These are phyloP conservation scores for Hyperoodon ampullatus DNA, from an alignment of 2,113 vertebrate species.

Conservation along the genomic window DNA sequence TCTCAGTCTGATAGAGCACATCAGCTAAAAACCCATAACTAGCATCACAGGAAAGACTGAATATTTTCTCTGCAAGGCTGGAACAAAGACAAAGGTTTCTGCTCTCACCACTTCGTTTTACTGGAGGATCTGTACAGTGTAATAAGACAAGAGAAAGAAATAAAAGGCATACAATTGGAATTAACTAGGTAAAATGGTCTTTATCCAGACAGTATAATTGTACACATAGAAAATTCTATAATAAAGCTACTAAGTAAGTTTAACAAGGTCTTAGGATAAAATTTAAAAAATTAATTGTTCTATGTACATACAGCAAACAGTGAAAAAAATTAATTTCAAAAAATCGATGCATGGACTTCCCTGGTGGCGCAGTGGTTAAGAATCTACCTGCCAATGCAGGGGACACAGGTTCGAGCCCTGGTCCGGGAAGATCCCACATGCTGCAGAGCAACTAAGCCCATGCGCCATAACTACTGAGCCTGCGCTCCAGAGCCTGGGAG, in stretches of 20 bases:
- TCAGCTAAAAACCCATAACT: neutral
- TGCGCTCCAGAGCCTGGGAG: too few species aligned
- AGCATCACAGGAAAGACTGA: neutral
- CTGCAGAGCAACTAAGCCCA: too few species aligned
- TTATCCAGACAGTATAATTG: neutral
- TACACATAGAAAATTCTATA: neutral
- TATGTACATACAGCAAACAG: neutral
- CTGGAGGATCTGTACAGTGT: neutral
- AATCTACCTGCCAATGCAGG: too few species aligned
- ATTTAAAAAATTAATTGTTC: conserved; percentile 34
- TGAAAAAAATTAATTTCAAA: conserved; percentile 50
- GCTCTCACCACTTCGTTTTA: neutral
- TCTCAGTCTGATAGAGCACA: neutral
- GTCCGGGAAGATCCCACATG: too few species aligned
- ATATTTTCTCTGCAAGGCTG: neutral
- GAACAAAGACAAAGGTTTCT: neutral
- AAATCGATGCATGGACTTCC: neutral
- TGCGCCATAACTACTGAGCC: too few species aligned
- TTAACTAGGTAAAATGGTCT: neutral
- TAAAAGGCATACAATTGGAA: conserved; percentile 6
- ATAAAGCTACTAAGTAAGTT: neutral
- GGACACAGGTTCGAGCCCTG: too few species aligned
- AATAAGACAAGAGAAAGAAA: conserved; percentile 34
- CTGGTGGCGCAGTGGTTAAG: too few species aligned
- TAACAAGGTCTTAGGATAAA: conserved; percentile 9